Base-by-base conservation (phyloP, 2,113 vertebrate genomes). In the Anoplopoma fimbria region DNA sequence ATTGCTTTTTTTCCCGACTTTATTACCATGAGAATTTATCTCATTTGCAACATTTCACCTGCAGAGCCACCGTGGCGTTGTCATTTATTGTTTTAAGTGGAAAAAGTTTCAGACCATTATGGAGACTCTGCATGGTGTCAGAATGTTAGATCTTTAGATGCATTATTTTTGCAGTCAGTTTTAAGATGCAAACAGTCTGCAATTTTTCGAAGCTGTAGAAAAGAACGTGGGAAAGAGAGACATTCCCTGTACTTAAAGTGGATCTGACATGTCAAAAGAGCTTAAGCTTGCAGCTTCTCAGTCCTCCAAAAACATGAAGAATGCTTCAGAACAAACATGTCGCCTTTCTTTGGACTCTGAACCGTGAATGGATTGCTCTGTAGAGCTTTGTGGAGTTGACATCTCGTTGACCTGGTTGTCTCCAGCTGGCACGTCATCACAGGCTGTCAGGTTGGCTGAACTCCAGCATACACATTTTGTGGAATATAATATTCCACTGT, bases 171-270 rank as follows among this genome's bases (percentile, higher is more conserved):
- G 17, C 10, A 45, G 49, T 51, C 40, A 61, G 2, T 58, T 73
- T 23, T 42, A 55, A 53, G 61, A 47, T 27, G 4, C 51, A 75
- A 78, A 63, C 45, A 47, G 1, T 36, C 36, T 12, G 7, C 6
- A 6, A 3, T 57, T 58, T 42, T 83, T 88, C 47, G 67, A 85
- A 69, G 68, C 65, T 62, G 23, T 33, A 69, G 38, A 62, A 33
- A 77, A 73, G 42, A 10, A 51, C 73, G 45, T 69, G 6, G 23
- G 10, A 21, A n/a, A 14, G 9, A 53, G 36, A 74, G 45, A 9
- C 34, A 0, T 33, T 58, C 7, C 5, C 13, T 29, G 31, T 42
- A 38, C 29, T 45, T 38, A 31, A 38, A 63, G 62, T 40, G 42
- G 13, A 21, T 71, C 3, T n/a, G n/a, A 67, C 19, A 62, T 51